phyloP scores from a whole-genome alignment of 35 echinoderm and acorn worm species.

The Patiria miniata region DNA sequence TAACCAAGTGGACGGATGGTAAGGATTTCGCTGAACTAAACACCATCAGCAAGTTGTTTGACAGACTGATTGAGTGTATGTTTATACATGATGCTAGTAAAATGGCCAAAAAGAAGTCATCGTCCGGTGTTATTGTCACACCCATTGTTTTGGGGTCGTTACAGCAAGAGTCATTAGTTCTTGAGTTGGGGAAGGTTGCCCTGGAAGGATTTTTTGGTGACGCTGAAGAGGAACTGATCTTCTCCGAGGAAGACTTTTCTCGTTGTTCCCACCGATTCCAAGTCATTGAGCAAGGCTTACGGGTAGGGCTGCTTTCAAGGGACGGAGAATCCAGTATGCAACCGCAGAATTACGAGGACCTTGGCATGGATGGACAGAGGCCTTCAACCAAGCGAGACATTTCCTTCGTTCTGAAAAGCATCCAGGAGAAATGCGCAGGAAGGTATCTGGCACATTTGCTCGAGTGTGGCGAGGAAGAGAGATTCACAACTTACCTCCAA shows the following conservation, averaged over 20 bases:
- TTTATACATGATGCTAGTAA: too few relatives aligned
- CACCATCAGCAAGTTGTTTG: slow-evolving; percentile 19
- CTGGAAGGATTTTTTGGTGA: slow-evolving; percentile 29
- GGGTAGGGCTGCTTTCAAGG: slow-evolving; percentile 22
- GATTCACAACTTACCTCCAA: background rate
- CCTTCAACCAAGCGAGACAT: background rate
- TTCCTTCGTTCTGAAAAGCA: slow-evolving; percentile 40
- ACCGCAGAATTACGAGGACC: background rate
- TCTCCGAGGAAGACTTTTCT: slow-evolving; percentile 35
- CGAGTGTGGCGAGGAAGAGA: slow-evolving; percentile 15
- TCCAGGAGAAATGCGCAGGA: slow-evolving; percentile 58
- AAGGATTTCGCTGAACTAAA: slow-evolving; percentile 47
- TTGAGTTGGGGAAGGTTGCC: slow-evolving; percentile 40
- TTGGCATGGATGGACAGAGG: background rate
- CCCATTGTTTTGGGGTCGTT: too few relatives aligned
- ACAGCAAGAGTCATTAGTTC: background rate
- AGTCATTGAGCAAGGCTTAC: slow-evolving; percentile 22
- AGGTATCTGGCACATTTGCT: slow-evolving; percentile 39
- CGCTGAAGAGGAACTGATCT: slow-evolving; percentile 40
- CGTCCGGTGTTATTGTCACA: too few relatives aligned
- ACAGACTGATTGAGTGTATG: background rate
- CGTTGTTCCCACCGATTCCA: background rate
- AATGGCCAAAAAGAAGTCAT: too few relatives aligned
- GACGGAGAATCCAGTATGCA: slow-evolving; percentile 23
- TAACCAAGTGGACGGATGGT: slow-evolving; percentile 53